Evolutionary conservation across 2,888 invertebrate species (phyloP), one percentile per base, ranked within the genome.

Genomic region (Athrips mouffetella): DNA sequence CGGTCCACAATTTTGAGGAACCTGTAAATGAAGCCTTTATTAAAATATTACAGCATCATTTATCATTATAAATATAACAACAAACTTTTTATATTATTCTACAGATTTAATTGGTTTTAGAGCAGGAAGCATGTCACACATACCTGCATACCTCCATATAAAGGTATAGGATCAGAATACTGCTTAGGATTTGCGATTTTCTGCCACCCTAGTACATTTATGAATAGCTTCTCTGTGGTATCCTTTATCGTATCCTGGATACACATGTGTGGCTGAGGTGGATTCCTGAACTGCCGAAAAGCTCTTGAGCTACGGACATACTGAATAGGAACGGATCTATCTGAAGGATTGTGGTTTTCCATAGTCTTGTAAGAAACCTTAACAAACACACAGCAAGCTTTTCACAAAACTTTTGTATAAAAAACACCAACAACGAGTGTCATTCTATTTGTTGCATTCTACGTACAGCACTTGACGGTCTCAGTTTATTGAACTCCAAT

Each of bases 251-350:
- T 89, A 55, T 91, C 91, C 60, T 90, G 90, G 63, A 93, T 91
- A 73, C 94, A 93, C 93, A 93, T 93, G 76, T 93, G 93, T 8
- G 93, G 93, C 58, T 93, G 93, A 1, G 93, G 93, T 42, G 93
- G 93, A 75, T 93, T 93, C 73, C 92, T 93, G 59, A 93, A 93
- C 63, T 91, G 90, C 47, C 92, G 89, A 71, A 91, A 91, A 53
- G 91, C 91, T 65, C 91, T 78, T 21, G 91, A 91, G 49, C 89
- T 89, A 30, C 91, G 85, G 54, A 89, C 89, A 77, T 90, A 89
- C 63, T 90, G 90, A 45, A 90, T 80, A 33, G 91, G 91, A 45
- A 80, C 64, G 64, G 85, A 74, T 60, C 80, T 77, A 52, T 88
- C 88, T 47, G 70, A 81, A 55, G 73, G 62, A 66, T 68, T 82